Base-by-base conservation (phyloP, 1,140 invertebrate genomes). In the Frieseomelitta varia region DNA sequence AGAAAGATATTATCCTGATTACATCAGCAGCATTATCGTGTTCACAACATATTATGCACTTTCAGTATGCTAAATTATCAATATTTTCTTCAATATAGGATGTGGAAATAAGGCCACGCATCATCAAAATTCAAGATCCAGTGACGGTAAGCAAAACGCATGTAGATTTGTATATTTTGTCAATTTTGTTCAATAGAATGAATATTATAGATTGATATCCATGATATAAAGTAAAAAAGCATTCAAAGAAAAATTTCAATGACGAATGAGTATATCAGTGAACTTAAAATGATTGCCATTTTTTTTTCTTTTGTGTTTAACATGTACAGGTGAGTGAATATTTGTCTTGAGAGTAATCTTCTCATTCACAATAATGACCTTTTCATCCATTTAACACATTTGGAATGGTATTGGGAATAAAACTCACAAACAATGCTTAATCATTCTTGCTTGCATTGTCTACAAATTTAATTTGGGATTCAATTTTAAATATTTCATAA, bases 41-140 rank as follows among this genome's bases (percentile, higher is more conserved):
- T 73, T 84, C 82, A 83, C 85, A 47, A 74, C 67, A 65, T 77
- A 71, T 47, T 55, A 76, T 39, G 74, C 88, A 84, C 81, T 39
- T 56, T 75, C 53, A 47, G 55, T 73, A 78, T 51, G 77, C 63
- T 90, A 87, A 90, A 87, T 75, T 85, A 77, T 85, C 80, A 76
- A 81, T 91, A 68, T 86, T 90, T 88, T 82, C 80, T 89, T 82
- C 67, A 81, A 92, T 92, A 55, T 86, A 93, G 93, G 93, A 93
- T 83, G 86, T 87, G 79, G 93, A 93, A 84, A 92, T 92, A 90
- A 92, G 90, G 78, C 82, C 91, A 68, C 85, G 86, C 75, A 75
- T 83, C 65, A 72, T 87, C 51, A 92, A 88, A 89, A 90, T 91
- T 84, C 88, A 87, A 78, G 90, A 92, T 47, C 79, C 91, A 67